These are phyloP conservation scores for Erpornis zantholeuca DNA, from an alignment of 2,113 vertebrate species.

Conservation along the genomic window DNA sequence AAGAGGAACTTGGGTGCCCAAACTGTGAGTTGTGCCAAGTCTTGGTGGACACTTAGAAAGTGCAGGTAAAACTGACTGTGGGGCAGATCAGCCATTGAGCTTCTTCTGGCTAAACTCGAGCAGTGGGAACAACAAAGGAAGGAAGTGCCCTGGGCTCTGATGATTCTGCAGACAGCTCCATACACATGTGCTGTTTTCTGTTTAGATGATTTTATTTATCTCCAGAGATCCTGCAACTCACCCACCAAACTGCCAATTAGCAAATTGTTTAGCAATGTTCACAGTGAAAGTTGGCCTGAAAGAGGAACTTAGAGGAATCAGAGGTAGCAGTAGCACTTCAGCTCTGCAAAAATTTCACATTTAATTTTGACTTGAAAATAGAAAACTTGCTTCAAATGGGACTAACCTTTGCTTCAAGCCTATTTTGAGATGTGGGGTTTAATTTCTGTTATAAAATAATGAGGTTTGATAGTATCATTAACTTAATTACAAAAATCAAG, in stretches of 20 bases:
- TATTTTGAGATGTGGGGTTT: not conserved
- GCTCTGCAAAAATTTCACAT: not conserved
- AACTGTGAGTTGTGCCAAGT: not conserved
- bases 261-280: not conserved
- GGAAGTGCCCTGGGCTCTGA: not conserved
- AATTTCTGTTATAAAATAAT: not conserved
- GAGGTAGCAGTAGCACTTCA: not conserved
- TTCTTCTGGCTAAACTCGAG: not conserved
- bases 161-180: not conserved
- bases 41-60: not conserved
- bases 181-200: not conserved
- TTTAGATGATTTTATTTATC: not conserved
- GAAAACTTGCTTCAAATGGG: not conserved
- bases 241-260: not conserved
- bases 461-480: not conserved
- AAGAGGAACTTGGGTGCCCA: not conserved
- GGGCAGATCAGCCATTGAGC: not conserved
- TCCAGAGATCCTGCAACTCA: not conserved
- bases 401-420: not conserved
- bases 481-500: not conserved
- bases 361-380: not conserved
- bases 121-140: not conserved
- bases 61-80: not conserved
- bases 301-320: not conserved
- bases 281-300: not conserved